Evolutionary conservation across 1,140 invertebrate genomes (phyloP).

Genomic region (Drosophila pallidifrons): DNA sequence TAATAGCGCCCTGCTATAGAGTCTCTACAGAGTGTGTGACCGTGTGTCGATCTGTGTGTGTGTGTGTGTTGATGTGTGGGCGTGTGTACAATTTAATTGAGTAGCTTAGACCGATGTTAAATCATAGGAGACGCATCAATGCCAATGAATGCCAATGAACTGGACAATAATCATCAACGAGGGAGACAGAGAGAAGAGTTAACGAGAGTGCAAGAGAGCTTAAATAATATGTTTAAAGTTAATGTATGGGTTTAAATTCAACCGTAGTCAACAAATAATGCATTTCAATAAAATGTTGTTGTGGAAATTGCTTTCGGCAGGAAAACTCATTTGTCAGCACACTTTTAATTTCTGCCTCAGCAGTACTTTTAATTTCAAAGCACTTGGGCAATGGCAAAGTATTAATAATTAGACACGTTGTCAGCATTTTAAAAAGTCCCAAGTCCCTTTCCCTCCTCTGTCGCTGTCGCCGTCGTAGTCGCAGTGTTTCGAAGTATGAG

Average conservation of each 20-base stretch:
- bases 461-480: background rate
- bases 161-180: background rate
- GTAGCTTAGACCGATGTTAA: conserved; percentile 6
- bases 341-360: background rate
- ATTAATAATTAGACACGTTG: conserved; percentile 76
- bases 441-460: background rate
- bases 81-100: conserved; percentile 36
- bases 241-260: background rate
- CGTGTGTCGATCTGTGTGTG: conserved; percentile 26
- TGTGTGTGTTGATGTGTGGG: conserved; percentile 40
- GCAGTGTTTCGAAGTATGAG: conserved; percentile 29
- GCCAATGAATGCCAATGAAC: conserved; percentile 45
- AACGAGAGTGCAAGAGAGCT: background rate
- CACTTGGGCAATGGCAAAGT: conserved; percentile 44
- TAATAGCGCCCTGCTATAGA: conserved; percentile 79
- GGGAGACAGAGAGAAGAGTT: background rate
- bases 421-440: conserved; percentile 66
- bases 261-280: too few species aligned
- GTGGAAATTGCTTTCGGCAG: too few species aligned
- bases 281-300: too few species aligned
- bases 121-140: conserved; percentile 16
- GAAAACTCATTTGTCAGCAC: too few species aligned
- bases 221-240: too few species aligned
- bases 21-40: conserved; percentile 37
- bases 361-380: conserved; percentile 62